These are phyloP conservation scores for Cataglyphis cursor DNA, from an alignment of 2,888 invertebrate species.

Conservation along the genomic window DNA sequence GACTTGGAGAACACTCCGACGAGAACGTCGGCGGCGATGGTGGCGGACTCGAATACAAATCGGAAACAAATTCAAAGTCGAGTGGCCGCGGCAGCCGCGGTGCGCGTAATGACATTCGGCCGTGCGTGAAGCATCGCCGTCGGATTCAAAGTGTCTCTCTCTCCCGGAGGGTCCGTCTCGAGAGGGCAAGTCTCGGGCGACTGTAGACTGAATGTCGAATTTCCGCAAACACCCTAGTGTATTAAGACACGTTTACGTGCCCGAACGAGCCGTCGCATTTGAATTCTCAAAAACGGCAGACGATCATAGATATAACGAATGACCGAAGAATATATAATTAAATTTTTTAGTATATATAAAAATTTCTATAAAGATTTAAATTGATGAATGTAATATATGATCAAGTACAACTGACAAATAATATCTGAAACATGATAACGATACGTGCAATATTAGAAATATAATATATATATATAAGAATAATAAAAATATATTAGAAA, in stretches of 20 bases:
- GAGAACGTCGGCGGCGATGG: background rate
- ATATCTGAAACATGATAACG: too few relatives aligned
- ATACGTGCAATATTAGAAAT: background rate
- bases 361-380: background rate
- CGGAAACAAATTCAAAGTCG: slow-evolving; percentile 81
- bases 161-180: slow-evolving; percentile 78
- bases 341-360: background rate
- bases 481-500: background rate
- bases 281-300: background rate
- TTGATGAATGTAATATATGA: background rate
- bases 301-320: background rate
- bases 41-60: slow-evolving; percentile 77
- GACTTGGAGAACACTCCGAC: slow-evolving; percentile 52
- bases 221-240: slow-evolving; percentile 81
- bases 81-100: slow-evolving; percentile 60
- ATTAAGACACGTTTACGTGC: slow-evolving; percentile 81
- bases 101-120: slow-evolving; percentile 75
- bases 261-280: slow-evolving; percentile 16
- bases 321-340: background rate
- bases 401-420: background rate
- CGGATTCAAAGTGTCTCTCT: slow-evolving; percentile 78
- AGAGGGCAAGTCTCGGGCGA: slow-evolving; percentile 66
- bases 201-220: slow-evolving; percentile 83
- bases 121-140: slow-evolving; percentile 81
- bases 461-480: background rate